Evolutionary conservation across 2,797 vertebrate species (phyloP), one percentile per base, ranked within the genome.

Genomic region (Delichon dasypus): DNA sequence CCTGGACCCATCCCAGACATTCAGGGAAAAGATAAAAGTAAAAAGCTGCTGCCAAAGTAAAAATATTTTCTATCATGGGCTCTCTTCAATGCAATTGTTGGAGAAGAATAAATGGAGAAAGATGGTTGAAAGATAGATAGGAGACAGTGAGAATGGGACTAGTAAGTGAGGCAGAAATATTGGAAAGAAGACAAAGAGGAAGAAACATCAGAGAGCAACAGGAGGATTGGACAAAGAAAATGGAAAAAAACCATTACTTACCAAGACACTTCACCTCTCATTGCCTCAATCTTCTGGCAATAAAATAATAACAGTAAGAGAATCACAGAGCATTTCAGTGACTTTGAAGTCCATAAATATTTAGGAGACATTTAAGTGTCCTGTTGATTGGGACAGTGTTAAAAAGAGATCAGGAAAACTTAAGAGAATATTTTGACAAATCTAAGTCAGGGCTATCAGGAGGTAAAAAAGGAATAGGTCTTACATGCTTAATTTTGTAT

Each of bases 61-160:
- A 93, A 96, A 85, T 70, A 10, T 54, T 89, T 88, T 92, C 60
- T 61, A 11, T 86, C 38, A 7, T 10, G 40, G 57, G 45, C 40
- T 67, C 48, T 86, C 71, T 88, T 91, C 76, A 48, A 38, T 67
- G 57, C 67, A 86, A 71, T 85, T 91, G 64, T 64, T 92, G 87
- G 60, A 81, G 77, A 87, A 57, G 53, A 94, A 47, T 88, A 95
- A 95, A 79, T 68, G 80, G 53, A 94, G 94, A 95, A 96, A 91
- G 60, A 65, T 32, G 60, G 68, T 67, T 78, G 55, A 91, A 91
- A 93, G 83, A 60, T 18, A 75, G 73, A 57, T 26, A 79, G 82
- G 48, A 96, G 71, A 70, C 74, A 79, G 57, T 27, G 60, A 88
- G 72, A 71, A 93, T 3, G n/a, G 60, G 47, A 79, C 64, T 50